Conservation (phyloP, 2,888 invertebrate species). For the Patella ulyssiponensis region DNA sequence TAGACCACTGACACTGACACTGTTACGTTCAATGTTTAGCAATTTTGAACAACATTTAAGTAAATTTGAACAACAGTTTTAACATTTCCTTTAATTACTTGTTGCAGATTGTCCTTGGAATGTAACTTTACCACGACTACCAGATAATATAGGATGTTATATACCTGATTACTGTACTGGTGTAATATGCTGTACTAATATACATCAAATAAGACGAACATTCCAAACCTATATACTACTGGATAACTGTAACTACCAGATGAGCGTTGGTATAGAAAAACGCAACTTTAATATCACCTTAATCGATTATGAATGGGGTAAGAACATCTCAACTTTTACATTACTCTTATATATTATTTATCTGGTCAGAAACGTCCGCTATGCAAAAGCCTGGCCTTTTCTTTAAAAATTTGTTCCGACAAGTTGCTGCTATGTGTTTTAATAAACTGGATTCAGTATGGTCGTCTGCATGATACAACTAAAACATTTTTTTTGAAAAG, state of each 20-base stretch:
- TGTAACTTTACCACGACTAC: conserved; percentile 13
- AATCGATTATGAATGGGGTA: conserved; percentile 40
- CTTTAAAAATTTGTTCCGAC: too few species aligned
- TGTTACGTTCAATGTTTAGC: too few species aligned
- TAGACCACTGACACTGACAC: too few species aligned
- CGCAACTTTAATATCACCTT: conserved; percentile 27
- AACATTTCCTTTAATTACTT: background rate
- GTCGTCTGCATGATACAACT: too few species aligned
- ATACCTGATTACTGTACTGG: conserved; percentile 37
- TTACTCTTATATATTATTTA: too few species aligned
- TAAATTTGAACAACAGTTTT: background rate
- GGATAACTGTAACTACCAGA: conserved; percentile 35
- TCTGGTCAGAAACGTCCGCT: too few species aligned
- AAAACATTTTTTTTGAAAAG: too few species aligned
- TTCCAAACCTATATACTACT: conserved; percentile 25
- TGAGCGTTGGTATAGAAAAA: conserved; percentile 37
- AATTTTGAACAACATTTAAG: too few species aligned
- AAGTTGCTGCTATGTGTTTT: too few species aligned
- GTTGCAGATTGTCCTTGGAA: conserved; percentile 29
- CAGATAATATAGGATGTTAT: conserved; percentile 27
- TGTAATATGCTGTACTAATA: conserved; percentile 37
- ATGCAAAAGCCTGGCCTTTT: too few species aligned
- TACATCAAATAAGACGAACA: conserved; percentile 17
- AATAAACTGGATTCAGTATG: too few species aligned
- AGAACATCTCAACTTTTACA: background rate